Conservation (phyloP, 2,888 invertebrate genomes). For the Folsomia candida region DNA sequence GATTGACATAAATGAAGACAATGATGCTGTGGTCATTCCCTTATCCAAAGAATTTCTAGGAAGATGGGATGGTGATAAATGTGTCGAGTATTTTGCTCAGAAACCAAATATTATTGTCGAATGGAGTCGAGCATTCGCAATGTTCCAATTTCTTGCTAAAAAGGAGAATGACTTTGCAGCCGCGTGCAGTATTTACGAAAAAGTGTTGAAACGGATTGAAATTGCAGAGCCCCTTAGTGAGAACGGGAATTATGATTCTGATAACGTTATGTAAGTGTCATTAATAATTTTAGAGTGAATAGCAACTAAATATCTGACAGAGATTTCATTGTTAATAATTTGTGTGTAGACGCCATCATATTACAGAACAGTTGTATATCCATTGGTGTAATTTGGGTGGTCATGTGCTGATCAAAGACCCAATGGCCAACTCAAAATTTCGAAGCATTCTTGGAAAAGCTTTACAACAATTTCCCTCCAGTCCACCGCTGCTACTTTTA, state of each 20-base stretch:
- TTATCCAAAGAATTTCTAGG: slow-evolving; percentile 15
- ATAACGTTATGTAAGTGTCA: slow-evolving; percentile 38
- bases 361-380: slow-evolving; percentile 46
- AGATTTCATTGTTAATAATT: no score
- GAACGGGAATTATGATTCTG: slow-evolving; percentile 35
- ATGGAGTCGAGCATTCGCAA: slow-evolving; percentile 38
- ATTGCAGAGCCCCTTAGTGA: slow-evolving; percentile 21
- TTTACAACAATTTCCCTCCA: slow-evolving; percentile 46
- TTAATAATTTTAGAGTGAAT: not conserved
- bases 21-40: slow-evolving; percentile 6
- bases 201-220: slow-evolving; percentile 25
- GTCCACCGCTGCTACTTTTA: slow-evolving; percentile 44
- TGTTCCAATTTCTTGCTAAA: slow-evolving; percentile 44
- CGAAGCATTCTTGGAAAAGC: slow-evolving; percentile 38
- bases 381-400: slow-evolving; percentile 47
- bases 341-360: slow-evolving; percentile 28
- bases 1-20: not conserved
- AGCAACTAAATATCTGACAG: not conserved
- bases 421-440: slow-evolving; percentile 44
- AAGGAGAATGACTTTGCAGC: slow-evolving; percentile 30
- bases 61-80: slow-evolving; percentile 41
- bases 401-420: slow-evolving; percentile 34
- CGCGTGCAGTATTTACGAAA: slow-evolving; percentile 32
- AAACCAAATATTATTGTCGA: slow-evolving; percentile 43
- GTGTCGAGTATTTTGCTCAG: slow-evolving; percentile 43